A percentile compares a stretch with the other conserved stretches of the same genome.
Conservation (phyloP, 2,888 invertebrate species). For the Strigamia transsilvanica region DNA sequence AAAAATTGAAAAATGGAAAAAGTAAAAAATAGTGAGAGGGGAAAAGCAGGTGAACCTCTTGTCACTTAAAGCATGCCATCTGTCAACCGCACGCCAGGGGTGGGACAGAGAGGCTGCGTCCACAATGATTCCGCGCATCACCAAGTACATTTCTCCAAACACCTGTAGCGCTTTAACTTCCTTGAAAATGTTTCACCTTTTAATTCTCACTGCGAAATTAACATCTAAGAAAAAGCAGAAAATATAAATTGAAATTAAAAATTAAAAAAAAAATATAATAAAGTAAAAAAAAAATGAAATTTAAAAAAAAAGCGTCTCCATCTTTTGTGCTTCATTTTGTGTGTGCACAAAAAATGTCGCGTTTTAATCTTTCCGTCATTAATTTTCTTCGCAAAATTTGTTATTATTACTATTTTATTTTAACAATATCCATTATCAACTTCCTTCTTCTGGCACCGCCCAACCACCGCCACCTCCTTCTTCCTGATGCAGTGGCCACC, state of each 20-base stretch:
- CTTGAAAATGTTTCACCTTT: neutral
- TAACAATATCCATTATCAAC: neutral
- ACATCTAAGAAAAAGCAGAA: neutral
- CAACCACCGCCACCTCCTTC: conserved; percentile 27
- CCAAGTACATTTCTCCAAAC: conserved; percentile 27
- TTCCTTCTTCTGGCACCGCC: conserved; percentile 12
- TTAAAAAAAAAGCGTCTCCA: too few relatives aligned
- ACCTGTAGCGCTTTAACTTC: conserved; percentile 26
- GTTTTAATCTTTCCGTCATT: too few relatives aligned
- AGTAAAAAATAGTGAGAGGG: neutral
- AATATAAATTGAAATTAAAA: neutral
- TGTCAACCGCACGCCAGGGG: conserved; percentile 37
- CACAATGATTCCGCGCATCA: conserved; percentile 26
- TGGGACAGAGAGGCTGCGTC: conserved; percentile 26
- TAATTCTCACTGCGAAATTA: neutral
- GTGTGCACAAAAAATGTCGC: too few relatives aligned
- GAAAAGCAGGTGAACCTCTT: neutral
- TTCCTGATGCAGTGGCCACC: conserved; percentile 46
- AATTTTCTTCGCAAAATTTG: too few relatives aligned
- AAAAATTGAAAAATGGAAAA: neutral
- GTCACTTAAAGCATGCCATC: conserved; percentile 40
- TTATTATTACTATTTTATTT: neutral
- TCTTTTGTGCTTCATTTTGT: too few relatives aligned
- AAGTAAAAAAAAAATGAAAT: too few relatives aligned
- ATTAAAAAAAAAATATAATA: neutral